Evolutionary conservation across 2,888 invertebrate genomes (phyloP), one percentile per base, ranked within the genome.

Genomic region (Pyrrhia umbra): DNA sequence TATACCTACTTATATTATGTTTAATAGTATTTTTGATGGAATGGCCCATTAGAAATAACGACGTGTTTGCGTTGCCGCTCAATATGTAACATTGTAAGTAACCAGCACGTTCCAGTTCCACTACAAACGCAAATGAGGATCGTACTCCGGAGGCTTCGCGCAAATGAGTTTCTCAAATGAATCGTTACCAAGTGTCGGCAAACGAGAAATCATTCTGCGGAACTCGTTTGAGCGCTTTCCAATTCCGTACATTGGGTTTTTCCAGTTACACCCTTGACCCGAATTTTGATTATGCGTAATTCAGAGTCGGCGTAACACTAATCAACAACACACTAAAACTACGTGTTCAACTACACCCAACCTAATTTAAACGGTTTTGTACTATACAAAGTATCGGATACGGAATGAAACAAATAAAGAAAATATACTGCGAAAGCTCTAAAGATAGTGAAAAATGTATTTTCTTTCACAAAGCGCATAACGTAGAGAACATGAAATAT

Each of bases 401-500:
- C 77, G 52, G 68, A 83, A 81, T 79, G 83, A 84, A 88, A 86
- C 86, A 90, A 89, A 88, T 88, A 91, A 84, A 88, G 86, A 84
- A 83, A 87, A 86, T 86, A 85, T 83, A 88, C 86, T 84, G 84
- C 76, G 84, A 87, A 89, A 89, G 87, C 89, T 91, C 83, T 89
- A 88, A 90, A 91, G 91, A 92, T 92, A 91, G 92, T 92, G 92
- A 93, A 92, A 93, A 93, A 94, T 93, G 91, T 92, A 93, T 93
- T 93, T 93, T 92, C 94, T 93, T 93, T 92, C 90, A 92, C 92
- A 93, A 92, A 93, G 92, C 92, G 92, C 91, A 93, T 91, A 93
- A 90, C 92, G 91, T 87, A 85, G 88, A 88, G 88, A 91, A 92
- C 93, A 92, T 94, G 93, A 94, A 93, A 93, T 93, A 94, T 93